Evolutionary conservation across 2,888 invertebrate genomes (phyloP).

Genomic region (Leucoptera coffeella): DNA sequence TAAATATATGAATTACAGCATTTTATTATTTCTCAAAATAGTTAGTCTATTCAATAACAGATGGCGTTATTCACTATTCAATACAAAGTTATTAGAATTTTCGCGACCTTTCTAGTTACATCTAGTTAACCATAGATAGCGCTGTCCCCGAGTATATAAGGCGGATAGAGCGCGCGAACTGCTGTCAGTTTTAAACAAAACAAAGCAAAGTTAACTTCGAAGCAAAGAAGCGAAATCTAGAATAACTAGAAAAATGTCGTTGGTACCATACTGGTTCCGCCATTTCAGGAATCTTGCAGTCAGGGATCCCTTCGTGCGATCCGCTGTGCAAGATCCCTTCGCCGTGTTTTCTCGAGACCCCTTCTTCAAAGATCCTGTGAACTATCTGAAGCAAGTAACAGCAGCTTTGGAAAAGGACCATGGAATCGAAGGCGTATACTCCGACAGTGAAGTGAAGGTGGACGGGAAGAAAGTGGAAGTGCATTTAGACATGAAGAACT

Average conservation of each 20-base stretch:
- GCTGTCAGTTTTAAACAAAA: constrained; percentile 13
- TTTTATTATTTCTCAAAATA: no score
- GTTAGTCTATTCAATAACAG: constrained; percentile 7
- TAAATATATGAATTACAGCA: no score
- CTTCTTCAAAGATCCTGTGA: constrained; percentile 32
- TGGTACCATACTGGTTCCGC: constrained; percentile 36
- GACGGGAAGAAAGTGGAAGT: constrained; percentile 67
- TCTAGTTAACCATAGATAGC: constrained; percentile 25
- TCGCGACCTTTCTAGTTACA: constrained; percentile 9
- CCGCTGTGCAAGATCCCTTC: constrained; percentile 26
- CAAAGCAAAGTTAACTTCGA: constrained; percentile 9
- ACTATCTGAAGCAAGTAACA: constrained; percentile 19
- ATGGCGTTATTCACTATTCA: constrained; percentile 7
- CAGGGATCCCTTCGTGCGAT: constrained; percentile 22
- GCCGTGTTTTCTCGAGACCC: constrained; percentile 24
- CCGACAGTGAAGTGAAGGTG: constrained; percentile 47
- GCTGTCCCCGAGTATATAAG: constrained; percentile 21
- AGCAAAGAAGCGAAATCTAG: constrained; percentile 6
- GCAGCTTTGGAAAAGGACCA: constrained; percentile 18
- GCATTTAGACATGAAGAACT: constrained; percentile 71
- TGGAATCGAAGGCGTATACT: constrained; percentile 42
- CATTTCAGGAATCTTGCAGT: constrained; percentile 28
- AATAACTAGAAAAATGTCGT: constrained; percentile 21
- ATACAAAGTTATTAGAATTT: constrained; percentile 12
- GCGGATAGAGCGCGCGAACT: constrained; percentile 5